These are phyloP conservation scores for Didymodactylos carnosus DNA, from an alignment of 2,888 invertebrate species.

Conservation along the genomic window DNA sequence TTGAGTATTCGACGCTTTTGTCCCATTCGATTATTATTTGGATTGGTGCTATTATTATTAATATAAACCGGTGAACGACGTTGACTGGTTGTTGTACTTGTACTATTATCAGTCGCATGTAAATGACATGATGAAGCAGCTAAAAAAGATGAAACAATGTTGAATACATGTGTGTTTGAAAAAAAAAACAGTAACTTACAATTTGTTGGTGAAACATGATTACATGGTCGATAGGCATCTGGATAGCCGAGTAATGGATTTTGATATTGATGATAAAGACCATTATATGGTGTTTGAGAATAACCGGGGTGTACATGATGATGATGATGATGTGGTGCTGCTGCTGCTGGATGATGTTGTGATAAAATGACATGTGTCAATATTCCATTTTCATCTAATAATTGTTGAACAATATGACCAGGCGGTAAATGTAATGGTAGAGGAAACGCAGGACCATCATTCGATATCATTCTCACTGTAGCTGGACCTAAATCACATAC, in stretches of 20 bases:
- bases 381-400: constrained; percentile 68
- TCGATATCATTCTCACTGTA: constrained; percentile 64
- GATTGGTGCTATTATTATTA: neutral
- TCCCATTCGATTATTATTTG: neutral
- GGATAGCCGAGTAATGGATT: too few species aligned
- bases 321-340: neutral
- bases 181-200: too few species aligned
- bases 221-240: neutral
- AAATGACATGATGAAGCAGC: neutral
- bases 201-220: neutral
- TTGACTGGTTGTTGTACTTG: neutral
- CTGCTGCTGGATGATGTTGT: neutral
- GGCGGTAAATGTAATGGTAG: constrained; percentile 78
- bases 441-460: constrained; percentile 54
- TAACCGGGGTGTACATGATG: neutral
- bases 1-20: neutral
- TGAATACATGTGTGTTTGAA: too few species aligned
- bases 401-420: constrained; percentile 71
- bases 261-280: neutral
- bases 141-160: neutral
- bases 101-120: neutral
- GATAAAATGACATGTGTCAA: constrained; percentile 57
- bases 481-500: constrained; percentile 60
- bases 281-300: neutral
- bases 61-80: neutral